phyloP scores from a whole-genome alignment of 2,113 vertebrate species.

The Pseudolaguvia tuberculata region DNA sequence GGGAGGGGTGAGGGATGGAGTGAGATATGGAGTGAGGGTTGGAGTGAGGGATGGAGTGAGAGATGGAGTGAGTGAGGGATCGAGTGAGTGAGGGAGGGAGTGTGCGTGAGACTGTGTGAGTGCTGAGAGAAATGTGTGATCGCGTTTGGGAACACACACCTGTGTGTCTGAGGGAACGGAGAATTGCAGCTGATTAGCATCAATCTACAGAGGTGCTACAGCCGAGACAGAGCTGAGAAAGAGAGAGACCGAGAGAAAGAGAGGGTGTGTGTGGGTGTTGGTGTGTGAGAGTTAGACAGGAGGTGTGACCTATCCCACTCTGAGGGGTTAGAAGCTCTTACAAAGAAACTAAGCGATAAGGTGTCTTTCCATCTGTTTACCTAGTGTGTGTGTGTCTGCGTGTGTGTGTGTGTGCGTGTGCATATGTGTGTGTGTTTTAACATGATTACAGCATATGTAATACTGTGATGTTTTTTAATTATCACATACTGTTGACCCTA shows the following conservation, averaged over 20 bases:
- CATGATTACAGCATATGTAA: too few species aligned
- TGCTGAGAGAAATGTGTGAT: slow-evolving; percentile 15
- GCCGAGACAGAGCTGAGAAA: slow-evolving; percentile 16
- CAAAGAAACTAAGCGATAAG: slow-evolving; percentile 39
- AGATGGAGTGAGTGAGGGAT: not conserved
- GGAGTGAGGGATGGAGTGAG: not conserved
- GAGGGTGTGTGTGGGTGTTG: slow-evolving; percentile 25
- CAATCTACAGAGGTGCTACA: slow-evolving; percentile 30
- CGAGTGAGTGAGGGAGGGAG: not conserved
- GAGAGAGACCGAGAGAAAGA: not conserved
- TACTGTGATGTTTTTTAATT: too few species aligned
- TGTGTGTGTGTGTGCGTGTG: not conserved
- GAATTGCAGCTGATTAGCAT: slow-evolving; percentile 26
- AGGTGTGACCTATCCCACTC: slow-evolving; percentile 44
- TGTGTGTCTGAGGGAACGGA: slow-evolving; percentile 39
- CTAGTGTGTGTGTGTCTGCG: slow-evolving; percentile 17
- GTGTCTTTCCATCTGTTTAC: slow-evolving; percentile 44
- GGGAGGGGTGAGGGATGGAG: not conserved
- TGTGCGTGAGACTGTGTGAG: not conserved
- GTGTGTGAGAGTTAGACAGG: slow-evolving; percentile 30
- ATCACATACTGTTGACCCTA: too few species aligned
- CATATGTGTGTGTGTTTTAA: not conserved
- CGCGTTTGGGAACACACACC: slow-evolving; percentile 45
- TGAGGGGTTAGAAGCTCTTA: slow-evolving; percentile 37
- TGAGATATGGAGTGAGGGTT: too few species aligned